Evolutionary conservation across 2,113 vertebrate genomes (phyloP).

Genomic region (Hemibagrus wyckioides): DNA sequence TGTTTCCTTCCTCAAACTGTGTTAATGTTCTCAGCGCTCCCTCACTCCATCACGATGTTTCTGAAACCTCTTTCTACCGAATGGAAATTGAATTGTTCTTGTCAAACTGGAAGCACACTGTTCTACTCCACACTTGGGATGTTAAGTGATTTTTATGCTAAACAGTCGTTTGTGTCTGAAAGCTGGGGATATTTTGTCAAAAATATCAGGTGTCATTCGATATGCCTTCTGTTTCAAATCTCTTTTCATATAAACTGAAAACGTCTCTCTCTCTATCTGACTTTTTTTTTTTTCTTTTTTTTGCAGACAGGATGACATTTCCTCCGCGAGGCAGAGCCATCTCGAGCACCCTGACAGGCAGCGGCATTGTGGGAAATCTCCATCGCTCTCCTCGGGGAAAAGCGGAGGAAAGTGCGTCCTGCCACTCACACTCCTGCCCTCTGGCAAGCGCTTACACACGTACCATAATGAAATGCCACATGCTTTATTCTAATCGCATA

Average conservation of each 20-base stretch:
- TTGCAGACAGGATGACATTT: slow-evolving; percentile 81
- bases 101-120: neutral
- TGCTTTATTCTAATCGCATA: slow-evolving; percentile 57
- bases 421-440: slow-evolving; percentile 48
- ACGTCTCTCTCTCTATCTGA: neutral
- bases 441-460: slow-evolving; percentile 60
- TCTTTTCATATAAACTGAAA: slow-evolving; percentile 12
- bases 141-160: slow-evolving; percentile 17
- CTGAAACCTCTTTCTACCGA: neutral
- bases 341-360: slow-evolving; percentile 74
- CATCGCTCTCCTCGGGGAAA: slow-evolving; percentile 67
- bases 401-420: slow-evolving; percentile 51
- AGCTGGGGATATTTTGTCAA: slow-evolving; percentile 20
- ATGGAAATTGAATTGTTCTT: slow-evolving; percentile 2
- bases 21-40: neutral
- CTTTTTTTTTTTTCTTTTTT: slow-evolving; percentile 17
- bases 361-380: slow-evolving; percentile 70
- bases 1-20: neutral
- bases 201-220: slow-evolving; percentile 42
- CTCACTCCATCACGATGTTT: neutral
- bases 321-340: slow-evolving; percentile 71
- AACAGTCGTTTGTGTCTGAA: neutral
- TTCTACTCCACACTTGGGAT: neutral
- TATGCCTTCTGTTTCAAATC: slow-evolving; percentile 37
- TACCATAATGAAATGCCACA: slow-evolving; percentile 69